Conservation (phyloP, 2,113 vertebrate genomes). For the Sciurus niger region DNA sequence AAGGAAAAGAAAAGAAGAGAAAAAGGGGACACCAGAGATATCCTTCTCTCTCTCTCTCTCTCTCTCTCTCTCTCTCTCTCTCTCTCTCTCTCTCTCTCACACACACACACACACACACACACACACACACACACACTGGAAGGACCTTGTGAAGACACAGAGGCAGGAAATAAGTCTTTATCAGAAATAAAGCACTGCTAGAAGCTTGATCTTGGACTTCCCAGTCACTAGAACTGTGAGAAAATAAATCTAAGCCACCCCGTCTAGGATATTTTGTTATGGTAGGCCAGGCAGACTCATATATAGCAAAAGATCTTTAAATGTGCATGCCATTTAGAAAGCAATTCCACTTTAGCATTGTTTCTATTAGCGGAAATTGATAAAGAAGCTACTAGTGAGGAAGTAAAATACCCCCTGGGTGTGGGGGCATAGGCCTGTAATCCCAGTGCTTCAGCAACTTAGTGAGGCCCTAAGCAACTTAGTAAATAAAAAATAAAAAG, state of each 20-base stretch:
- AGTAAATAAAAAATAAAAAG: too few relatives aligned
- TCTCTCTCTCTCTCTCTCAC: too few relatives aligned
- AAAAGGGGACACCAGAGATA: not conserved
- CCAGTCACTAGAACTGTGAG: not conserved
- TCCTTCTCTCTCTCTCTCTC: too few relatives aligned
- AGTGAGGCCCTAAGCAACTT: too few relatives aligned
- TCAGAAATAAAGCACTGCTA: not conserved
- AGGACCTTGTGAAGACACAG: not conserved
- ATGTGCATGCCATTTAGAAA: not conserved
- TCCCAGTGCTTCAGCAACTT: too few relatives aligned
- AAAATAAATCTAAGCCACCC: conserved; percentile 32
- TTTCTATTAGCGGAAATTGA: not conserved
- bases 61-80: not conserved
- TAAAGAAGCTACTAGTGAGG: not conserved
- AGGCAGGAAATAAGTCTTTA: not conserved
- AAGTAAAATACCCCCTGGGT: not conserved
- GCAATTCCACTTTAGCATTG: not conserved
- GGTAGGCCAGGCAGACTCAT: not conserved
- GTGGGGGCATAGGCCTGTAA: too few relatives aligned
- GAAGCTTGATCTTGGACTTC: conserved; percentile 30
- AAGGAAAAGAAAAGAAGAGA: not conserved
- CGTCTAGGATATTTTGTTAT: not conserved
- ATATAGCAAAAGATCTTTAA: not conserved
- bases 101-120: too few relatives aligned
- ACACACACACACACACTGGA: not conserved